Evolutionary conservation across 2,113 vertebrate species (phyloP).

Genomic region (Gadus macrocephalus): DNA sequence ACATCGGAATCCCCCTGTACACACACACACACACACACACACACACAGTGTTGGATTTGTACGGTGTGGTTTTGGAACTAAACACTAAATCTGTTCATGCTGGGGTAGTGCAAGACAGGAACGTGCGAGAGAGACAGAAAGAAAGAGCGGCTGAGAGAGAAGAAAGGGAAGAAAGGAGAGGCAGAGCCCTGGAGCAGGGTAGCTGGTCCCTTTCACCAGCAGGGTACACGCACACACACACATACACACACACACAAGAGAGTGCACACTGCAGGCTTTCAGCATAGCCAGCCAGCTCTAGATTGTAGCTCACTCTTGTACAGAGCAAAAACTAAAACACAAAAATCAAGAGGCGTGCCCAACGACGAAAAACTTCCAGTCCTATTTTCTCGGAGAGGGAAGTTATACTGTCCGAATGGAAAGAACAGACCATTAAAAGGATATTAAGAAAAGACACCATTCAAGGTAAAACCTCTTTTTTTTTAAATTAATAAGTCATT

Average conservation of each 20-base stretch:
- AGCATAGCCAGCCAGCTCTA: conserved; percentile 23
- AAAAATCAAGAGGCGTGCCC: too few species aligned
- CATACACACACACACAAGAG: conserved; percentile 33
- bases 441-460: not conserved
- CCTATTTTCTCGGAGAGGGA: too few species aligned
- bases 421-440: not conserved
- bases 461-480: conserved; percentile 39
- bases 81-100: conserved; percentile 62
- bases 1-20: conserved; percentile 4
- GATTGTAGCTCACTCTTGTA: conserved; percentile 16
- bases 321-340: conserved; percentile 11
- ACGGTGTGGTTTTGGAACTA: conserved; percentile 45
- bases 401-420: not conserved
- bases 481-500: not conserved
- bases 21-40: not conserved
- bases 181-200: conserved; percentile 26
- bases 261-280: conserved; percentile 25
- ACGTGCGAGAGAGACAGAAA: conserved; percentile 11
- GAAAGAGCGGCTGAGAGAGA: not conserved
- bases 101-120: conserved; percentile 41
- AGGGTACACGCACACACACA: too few species aligned
- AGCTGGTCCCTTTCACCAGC: conserved; percentile 34
- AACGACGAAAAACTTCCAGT: too few species aligned
- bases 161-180: not conserved
- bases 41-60: conserved; percentile 52